Conservation (phyloP, 2,888 invertebrate genomes). For the Orthosia cruda region DNA sequence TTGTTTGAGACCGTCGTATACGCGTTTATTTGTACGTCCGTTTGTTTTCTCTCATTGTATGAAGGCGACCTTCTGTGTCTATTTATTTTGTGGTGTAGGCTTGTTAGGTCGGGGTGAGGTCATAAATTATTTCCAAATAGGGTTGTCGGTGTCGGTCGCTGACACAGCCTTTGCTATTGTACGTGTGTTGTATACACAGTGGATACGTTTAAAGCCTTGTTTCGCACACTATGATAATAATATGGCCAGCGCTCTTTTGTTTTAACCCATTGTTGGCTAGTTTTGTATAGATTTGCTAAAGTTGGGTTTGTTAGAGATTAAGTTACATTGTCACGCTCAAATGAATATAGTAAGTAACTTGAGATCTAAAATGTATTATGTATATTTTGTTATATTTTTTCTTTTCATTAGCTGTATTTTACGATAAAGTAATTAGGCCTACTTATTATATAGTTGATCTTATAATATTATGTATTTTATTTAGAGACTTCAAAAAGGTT, state of each 20-base stretch:
- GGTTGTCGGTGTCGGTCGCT: conserved; percentile 64
- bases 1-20: background rate
- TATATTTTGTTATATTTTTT: background rate
- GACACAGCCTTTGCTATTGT: conserved; percentile 56
- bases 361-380: background rate
- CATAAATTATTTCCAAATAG: conserved; percentile 72
- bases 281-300: conserved; percentile 55
- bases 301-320: conserved; percentile 34
- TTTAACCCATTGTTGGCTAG: conserved; percentile 51
- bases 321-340: conserved; percentile 27
- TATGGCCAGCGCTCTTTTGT: conserved; percentile 50
- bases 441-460: background rate
- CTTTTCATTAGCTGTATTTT: conserved; percentile 9
- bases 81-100: conserved; percentile 45
- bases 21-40: background rate
- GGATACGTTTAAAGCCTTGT: conserved; percentile 42
- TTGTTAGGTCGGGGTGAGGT: conserved; percentile 58
- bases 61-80: conserved; percentile 21
- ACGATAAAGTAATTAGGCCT: conserved; percentile 46
- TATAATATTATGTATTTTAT: background rate
- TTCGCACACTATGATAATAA: conserved; percentile 52
- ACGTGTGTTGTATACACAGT: conserved; percentile 53
- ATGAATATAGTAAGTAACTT: conserved; percentile 3
- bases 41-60: background rate
- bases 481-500: background rate